Conservation (phyloP, 2,888 invertebrate species). For the Erebia aethiops region DNA sequence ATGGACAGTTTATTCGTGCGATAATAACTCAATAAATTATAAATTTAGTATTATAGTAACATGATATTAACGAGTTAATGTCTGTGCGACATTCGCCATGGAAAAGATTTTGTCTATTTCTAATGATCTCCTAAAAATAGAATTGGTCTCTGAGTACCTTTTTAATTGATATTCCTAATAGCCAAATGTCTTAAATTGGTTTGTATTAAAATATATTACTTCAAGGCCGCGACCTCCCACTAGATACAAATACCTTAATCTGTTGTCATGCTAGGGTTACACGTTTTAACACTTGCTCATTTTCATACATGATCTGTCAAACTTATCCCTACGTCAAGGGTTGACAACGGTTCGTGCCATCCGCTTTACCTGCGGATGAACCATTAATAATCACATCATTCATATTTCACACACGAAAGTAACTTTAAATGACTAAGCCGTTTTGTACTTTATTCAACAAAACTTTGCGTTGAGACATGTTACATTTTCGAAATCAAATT, state of each 20-base stretch:
- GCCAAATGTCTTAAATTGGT: neutral
- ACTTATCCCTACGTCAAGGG: slow-evolving; percentile 77
- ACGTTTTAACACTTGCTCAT: slow-evolving; percentile 44
- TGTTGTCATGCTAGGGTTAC: slow-evolving; percentile 22
- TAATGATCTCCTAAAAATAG: neutral
- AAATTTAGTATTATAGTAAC: slow-evolving; percentile 13
- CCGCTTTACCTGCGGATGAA: slow-evolving; percentile 69
- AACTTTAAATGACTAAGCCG: slow-evolving; percentile 43
- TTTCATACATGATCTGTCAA: slow-evolving; percentile 73
- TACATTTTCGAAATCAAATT: slow-evolving; percentile 52
- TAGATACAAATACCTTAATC: slow-evolving; percentile 24
- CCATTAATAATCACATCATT: slow-evolving; percentile 54
- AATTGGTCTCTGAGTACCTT: neutral
- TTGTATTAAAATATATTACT: neutral
- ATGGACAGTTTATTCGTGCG: slow-evolving; percentile 14
- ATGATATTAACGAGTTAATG: slow-evolving; percentile 11
- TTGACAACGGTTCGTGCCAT: slow-evolving; percentile 78
- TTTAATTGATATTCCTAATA: neutral
- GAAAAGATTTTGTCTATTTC: neutral
- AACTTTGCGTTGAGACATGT: slow-evolving; percentile 48
- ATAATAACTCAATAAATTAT: slow-evolving; percentile 16
- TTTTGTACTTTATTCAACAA: slow-evolving; percentile 51
- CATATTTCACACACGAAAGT: slow-evolving; percentile 45
- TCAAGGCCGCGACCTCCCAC: neutral
- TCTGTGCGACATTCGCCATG: neutral